A percentile compares a stretch with the other conserved stretches of the same genome.
These are phyloP conservation scores for Phrynosoma platyrhinos DNA, from an alignment of 2,113 vertebrate species.

Conservation along the genomic window DNA sequence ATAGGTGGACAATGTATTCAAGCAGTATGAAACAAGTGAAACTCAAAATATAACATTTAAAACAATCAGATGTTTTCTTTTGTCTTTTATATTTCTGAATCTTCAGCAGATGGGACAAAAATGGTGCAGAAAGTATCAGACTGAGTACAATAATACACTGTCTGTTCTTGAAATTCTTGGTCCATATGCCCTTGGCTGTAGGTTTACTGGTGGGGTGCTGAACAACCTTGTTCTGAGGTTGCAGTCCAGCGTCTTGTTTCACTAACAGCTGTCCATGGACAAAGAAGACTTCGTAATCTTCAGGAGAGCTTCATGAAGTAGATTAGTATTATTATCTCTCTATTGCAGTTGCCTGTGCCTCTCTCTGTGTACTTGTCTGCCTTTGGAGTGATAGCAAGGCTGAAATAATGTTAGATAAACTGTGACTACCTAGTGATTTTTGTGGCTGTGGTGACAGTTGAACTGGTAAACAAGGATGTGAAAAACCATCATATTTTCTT, in stretches of 20 bases:
- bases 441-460: background rate
- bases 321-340: too few species aligned
- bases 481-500: too few species aligned
- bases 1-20: background rate
- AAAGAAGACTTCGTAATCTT: background rate
- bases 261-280: background rate
- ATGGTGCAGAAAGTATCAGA: background rate
- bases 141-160: too few species aligned
- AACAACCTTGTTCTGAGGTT: background rate
- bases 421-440: background rate
- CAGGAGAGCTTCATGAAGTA: background rate
- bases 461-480: too few species aligned
- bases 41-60: background rate
- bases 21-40: slow-evolving; percentile 8
- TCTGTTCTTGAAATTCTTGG: background rate
- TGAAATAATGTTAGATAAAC: background rate
- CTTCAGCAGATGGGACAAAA: background rate
- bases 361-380: too few species aligned
- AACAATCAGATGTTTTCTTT: background rate
- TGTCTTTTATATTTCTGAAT: background rate
- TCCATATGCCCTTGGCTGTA: background rate
- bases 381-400: too few species aligned
- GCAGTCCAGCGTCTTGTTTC: background rate
- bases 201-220: background rate
- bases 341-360: background rate